Percentiles rank a stretch among this genome's conserved stretches.
phyloP scores from a whole-genome alignment of 2,797 vertebrate genomes.

The Sebastes jordani region DNA sequence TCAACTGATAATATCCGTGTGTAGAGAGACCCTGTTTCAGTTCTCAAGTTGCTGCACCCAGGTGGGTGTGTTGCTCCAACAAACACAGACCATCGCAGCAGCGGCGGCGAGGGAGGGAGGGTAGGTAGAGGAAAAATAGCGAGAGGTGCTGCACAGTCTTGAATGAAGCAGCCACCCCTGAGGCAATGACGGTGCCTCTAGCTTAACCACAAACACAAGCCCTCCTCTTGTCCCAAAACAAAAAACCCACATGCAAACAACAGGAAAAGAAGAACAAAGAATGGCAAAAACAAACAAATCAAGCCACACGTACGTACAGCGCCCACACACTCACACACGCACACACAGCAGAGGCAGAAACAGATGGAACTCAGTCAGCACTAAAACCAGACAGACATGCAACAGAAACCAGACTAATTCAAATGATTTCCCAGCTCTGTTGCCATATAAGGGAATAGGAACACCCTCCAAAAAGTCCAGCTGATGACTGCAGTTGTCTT shows the following conservation, averaged over 20 bases:
- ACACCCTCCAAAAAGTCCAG: conserved; percentile 75
- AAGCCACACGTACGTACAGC: conserved; percentile 35
- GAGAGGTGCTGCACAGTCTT: conserved; percentile 39
- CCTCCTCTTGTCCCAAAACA: conserved; percentile 68
- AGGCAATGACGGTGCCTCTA: conserved; percentile 53
- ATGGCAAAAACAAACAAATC: conserved; percentile 70
- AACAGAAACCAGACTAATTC: conserved; percentile 82
- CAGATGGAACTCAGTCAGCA: conserved; percentile 73
- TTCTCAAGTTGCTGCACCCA: conserved; percentile 39
- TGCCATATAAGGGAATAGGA: conserved; percentile 83
- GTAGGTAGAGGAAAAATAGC: conserved; percentile 39
- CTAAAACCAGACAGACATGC: conserved; percentile 76
- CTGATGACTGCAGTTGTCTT: conserved; percentile 77
- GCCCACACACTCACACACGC: conserved; percentile 43
- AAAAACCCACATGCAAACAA: conserved; percentile 69
- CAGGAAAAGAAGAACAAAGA: conserved; percentile 60
- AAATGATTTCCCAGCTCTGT: conserved; percentile 82
- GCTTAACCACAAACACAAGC: conserved; percentile 70
- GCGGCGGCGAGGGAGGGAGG: conserved; percentile 3
- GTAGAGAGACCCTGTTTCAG: conserved; percentile 12
- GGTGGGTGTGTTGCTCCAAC: conserved; percentile 65
- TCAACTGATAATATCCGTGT: conserved; percentile 13
- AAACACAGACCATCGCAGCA: conserved; percentile 55
- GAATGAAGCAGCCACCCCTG: conserved; percentile 61
- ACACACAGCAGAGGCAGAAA: conserved; percentile 50